Conservation (phyloP, 2,797 vertebrate species). For the Myoxocephalus aenaeus region DNA sequence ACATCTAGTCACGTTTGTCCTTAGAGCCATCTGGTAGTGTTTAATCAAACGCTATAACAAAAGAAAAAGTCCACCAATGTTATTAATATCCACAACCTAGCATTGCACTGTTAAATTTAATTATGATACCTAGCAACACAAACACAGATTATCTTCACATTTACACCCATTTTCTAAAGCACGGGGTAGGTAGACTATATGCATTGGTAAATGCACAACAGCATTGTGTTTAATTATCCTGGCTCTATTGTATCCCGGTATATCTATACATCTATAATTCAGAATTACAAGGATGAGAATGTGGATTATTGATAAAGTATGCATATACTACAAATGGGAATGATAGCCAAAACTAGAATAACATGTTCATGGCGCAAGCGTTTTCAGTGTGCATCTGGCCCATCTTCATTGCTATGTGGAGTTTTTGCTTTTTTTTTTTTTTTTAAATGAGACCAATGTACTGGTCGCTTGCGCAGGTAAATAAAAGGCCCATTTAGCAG, state of each 20-base stretch:
- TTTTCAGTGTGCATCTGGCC: constrained; percentile 7
- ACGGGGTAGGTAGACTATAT: background rate
- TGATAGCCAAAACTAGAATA: background rate
- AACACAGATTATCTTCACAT: background rate
- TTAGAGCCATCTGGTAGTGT: constrained; percentile 17
- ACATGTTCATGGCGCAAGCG: background rate
- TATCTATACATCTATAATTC: constrained; percentile 25
- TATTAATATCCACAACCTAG: background rate
- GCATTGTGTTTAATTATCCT: background rate
- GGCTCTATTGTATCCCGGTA: background rate
- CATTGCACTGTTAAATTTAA: background rate
- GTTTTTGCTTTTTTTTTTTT: background rate
- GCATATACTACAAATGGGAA: background rate
- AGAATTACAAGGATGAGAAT: constrained; percentile 2
- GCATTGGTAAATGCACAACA: constrained; percentile 4
- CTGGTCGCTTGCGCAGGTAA: constrained; percentile 53
- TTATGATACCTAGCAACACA: background rate
- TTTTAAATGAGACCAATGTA: constrained; percentile 27
- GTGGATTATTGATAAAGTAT: background rate
- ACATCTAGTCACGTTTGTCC: constrained; percentile 5
- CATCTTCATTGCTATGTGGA: background rate
- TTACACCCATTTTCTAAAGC: background rate
- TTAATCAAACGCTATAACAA: constrained; percentile 3
- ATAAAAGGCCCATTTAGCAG: constrained; percentile 51
- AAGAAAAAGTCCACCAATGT: background rate